Percentiles rank a stretch among this genome's conserved stretches.
phyloP scores from a whole-genome alignment of 92 coral and sea anemone species.

The Meandrina meandrites region DNA sequence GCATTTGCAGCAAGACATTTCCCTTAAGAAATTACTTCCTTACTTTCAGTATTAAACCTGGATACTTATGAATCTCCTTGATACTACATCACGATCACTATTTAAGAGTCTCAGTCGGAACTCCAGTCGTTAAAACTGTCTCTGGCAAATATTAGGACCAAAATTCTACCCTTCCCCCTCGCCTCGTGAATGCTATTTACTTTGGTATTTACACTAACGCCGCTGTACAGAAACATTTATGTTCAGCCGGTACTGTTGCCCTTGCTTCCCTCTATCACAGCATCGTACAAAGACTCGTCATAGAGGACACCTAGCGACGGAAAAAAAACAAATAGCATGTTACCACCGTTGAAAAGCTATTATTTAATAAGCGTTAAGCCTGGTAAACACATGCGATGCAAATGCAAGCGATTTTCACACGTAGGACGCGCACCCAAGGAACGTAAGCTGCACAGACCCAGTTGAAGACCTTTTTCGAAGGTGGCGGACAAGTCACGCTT shows the following conservation, averaged over 20 bases:
- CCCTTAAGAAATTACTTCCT: neutral
- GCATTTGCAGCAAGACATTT: neutral
- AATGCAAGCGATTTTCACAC: no score
- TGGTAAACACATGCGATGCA: no score
- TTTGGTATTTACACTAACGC: neutral
- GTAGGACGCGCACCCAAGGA: no score
- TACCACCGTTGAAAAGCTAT: neutral
- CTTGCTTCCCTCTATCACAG: constrained; percentile 1
- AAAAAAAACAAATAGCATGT: neutral
- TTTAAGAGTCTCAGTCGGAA: neutral
- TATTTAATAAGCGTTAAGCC: no score
- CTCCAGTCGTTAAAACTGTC: neutral
- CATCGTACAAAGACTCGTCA: constrained; percentile 58
- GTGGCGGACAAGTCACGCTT: no score
- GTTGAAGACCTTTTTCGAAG: no score
- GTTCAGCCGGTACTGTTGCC: neutral
- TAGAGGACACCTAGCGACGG: constrained; percentile 13
- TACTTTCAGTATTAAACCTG: neutral
- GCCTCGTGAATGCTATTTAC: neutral
- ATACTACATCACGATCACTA: neutral
- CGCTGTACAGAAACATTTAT: neutral
- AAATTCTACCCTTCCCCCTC: neutral
- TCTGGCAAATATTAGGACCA: neutral
- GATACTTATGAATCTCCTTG: neutral
- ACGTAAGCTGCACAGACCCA: no score